phyloP scores from a whole-genome alignment of 2,797 vertebrate species.

The Sebastes baramenuke region DNA sequence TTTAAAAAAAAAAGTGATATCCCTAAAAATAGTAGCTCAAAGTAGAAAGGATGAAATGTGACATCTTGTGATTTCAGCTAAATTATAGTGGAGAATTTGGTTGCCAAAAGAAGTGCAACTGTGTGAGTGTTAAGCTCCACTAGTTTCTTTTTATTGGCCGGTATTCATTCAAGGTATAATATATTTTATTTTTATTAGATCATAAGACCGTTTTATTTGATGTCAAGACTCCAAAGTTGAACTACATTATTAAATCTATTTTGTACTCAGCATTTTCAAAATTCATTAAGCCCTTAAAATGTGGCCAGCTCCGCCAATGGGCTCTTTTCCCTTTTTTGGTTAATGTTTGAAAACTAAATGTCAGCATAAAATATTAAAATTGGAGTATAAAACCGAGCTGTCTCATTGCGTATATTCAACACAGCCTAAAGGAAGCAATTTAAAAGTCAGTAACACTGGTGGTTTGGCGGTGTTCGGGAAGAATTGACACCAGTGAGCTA shows the following conservation, averaged over 20 bases:
- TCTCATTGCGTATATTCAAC: constrained; percentile 43
- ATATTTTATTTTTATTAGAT: constrained; percentile 3
- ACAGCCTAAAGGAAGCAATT: constrained; percentile 47
- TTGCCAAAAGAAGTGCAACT: background rate
- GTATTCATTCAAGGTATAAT: background rate
- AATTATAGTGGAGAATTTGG: background rate
- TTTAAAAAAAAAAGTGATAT: background rate
- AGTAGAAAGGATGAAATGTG: background rate
- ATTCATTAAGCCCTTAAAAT: constrained; percentile 8
- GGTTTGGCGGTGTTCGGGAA: constrained; percentile 47
- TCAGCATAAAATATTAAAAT: constrained; percentile 42
- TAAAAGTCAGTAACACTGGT: constrained; percentile 35
- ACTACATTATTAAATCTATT: constrained; percentile 1
- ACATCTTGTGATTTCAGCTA: background rate
- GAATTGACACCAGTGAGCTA: constrained; percentile 49
- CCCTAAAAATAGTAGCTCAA: background rate
- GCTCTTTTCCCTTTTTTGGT: constrained; percentile 5
- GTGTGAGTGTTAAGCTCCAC: background rate
- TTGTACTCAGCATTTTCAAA: background rate
- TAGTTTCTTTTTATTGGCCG: background rate
- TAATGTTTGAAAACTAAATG: constrained; percentile 13
- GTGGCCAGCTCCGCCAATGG: background rate
- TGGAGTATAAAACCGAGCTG: constrained; percentile 17
- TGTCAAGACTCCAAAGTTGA: background rate
- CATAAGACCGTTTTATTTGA: constrained; percentile 2